Evolutionary conservation across 2,113 vertebrate species (phyloP).

Genomic region (Sardina pilchardus): DNA sequence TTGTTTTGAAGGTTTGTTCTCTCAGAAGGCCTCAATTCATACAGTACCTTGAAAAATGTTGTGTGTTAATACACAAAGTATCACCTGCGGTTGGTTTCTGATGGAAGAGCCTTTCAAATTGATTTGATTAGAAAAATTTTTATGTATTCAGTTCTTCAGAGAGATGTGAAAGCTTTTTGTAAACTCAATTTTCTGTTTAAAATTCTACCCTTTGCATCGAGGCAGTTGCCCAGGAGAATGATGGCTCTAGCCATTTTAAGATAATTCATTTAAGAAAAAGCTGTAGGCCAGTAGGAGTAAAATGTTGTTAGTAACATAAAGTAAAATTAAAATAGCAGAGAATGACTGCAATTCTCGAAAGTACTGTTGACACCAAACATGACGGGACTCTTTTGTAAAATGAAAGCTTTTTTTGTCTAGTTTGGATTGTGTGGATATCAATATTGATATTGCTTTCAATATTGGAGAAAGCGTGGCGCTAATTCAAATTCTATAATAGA

Average conservation of each 20-base stretch:
- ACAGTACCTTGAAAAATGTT: background rate
- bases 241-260: background rate
- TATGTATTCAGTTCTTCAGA: background rate
- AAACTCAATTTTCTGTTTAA: conserved; percentile 10
- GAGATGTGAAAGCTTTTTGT: conserved; percentile 9
- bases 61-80: background rate
- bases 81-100: background rate
- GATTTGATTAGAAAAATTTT: background rate
- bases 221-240: background rate
- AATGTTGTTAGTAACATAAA: background rate
- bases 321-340: background rate
- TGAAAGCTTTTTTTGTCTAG: background rate
- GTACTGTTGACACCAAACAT: background rate
- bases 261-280: background rate
- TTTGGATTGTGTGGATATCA: too few species aligned
- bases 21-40: background rate
- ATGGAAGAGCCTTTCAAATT: background rate
- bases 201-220: background rate
- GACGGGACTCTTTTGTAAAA: background rate
- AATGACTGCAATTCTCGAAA: background rate
- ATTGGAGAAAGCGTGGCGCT: too few species aligned
- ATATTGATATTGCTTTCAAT: too few species aligned
- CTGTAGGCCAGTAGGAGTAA: background rate
- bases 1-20: background rate
- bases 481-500: too few species aligned